phyloP scores from a whole-genome alignment of 2,797 vertebrate species.

The Rhyacichthys aspro region DNA sequence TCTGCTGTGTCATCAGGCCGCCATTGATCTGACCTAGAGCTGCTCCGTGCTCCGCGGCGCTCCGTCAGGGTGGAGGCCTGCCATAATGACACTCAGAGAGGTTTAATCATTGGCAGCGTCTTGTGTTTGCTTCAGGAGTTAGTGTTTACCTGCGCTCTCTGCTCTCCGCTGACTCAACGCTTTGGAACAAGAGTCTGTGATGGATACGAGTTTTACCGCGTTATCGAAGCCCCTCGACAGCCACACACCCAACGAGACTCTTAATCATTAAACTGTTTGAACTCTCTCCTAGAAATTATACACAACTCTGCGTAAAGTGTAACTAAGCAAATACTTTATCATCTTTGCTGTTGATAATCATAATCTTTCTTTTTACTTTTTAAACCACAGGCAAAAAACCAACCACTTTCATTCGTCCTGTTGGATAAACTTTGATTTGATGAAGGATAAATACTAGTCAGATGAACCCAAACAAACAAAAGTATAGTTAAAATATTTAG shows the following conservation, averaged over 20 bases:
- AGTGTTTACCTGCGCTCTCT: conserved; percentile 21
- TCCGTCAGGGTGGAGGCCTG: not conserved
- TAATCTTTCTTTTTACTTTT: too few species aligned
- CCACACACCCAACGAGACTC: not conserved
- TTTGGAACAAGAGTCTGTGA: not conserved
- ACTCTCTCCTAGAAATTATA: not conserved
- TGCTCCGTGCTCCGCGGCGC: not conserved
- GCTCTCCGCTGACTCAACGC: conserved; percentile 19
- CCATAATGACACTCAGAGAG: conserved; percentile 30
- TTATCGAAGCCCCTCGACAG: not conserved
- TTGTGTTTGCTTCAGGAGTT: conserved; percentile 15
- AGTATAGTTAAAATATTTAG: too few species aligned
- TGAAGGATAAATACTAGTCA: too few species aligned
- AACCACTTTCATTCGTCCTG: too few species aligned
- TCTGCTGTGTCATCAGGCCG: conserved; percentile 56
- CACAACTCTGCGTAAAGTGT: not conserved
- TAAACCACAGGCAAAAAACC: too few species aligned
- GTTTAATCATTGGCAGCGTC: conserved; percentile 40
- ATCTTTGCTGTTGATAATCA: too few species aligned
- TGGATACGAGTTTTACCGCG: not conserved
- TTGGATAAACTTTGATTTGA: too few species aligned
- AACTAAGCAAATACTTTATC: not conserved
- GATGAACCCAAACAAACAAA: too few species aligned
- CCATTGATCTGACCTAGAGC: conserved; percentile 32
- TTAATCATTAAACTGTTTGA: not conserved